Evolutionary conservation across 1,140 invertebrate genomes (phyloP), one percentile per base, ranked within the genome.

Genomic region (Drosophila parabipectinata): DNA sequence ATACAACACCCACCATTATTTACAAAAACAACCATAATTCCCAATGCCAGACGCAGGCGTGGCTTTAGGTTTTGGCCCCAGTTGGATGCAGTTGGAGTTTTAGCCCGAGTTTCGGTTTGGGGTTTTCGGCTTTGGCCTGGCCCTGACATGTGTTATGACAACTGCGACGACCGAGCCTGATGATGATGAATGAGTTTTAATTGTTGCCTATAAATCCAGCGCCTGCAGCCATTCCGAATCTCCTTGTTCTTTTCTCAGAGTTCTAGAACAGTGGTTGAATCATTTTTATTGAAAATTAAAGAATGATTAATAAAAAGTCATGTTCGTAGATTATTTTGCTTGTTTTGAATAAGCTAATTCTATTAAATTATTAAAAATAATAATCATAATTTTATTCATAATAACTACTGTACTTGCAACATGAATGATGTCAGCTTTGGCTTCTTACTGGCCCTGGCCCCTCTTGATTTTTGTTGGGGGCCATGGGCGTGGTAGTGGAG

Each of bases 111-210:
- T 60, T 28, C 41, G 54, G 54, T n/a, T 48, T 26, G 61, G 21
- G 8, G 32, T 34, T 48, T 72, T 50, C n/a, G 53, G 52, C 52
- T 56, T 45, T 30, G 47, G 71, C 72, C 72, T 77, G 83, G 67
- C 79, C 82, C 82, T 85, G 81, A 85, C 82, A 85, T 79, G 62
- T 76, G 76, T 87, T 82, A 87, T 87, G 82, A 87, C 83, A 88
- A 67, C 77, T 59, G 48, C 71, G 69, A 56, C 56, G 61, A 57
- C 58, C 60, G 60, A 62, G 78, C 59, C 77, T 82, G 77, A 85
- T 83, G 83, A 88, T 88, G 83, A 88, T 88, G 83, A 88, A 88
- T 88, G 83, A 77, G 83, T 74, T 88, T 88, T 88, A 88, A 88
- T 88, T 88, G 83, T 88, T 88, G 77, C 77, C 83, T 88, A 88